phyloP scores from a whole-genome alignment of 2,113 vertebrate species.

The Stomatorhinus ivindoensis region DNA sequence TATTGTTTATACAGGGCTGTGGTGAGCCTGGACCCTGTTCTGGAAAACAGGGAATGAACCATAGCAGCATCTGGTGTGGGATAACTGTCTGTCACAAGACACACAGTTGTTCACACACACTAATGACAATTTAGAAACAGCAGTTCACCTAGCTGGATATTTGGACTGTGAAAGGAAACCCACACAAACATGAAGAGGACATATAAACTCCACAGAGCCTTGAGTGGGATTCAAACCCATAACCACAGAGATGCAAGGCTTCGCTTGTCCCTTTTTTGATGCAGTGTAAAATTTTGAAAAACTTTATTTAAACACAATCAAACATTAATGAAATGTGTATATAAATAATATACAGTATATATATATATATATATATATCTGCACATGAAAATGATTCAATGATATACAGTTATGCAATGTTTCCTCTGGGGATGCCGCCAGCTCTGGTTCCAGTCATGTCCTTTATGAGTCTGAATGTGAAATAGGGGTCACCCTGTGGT shows the following conservation, averaged over 20 bases:
- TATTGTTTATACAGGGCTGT: neutral
- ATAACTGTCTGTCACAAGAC: neutral
- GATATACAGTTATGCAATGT: neutral
- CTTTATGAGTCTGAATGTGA: neutral
- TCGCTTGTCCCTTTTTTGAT: neutral
- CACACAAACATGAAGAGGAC: neutral
- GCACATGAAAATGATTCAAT: neutral
- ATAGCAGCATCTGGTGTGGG: neutral
- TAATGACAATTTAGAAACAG: neutral
- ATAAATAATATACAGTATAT: too few species aligned
- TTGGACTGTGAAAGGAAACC: neutral
- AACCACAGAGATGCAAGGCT: neutral
- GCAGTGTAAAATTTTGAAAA: neutral
- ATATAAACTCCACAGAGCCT: neutral
- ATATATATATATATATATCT: too few species aligned
- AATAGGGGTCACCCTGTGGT: neutral
- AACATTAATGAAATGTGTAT: neutral
- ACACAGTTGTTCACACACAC: neutral
- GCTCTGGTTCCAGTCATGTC: neutral
- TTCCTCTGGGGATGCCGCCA: neutral
- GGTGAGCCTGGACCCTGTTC: neutral
- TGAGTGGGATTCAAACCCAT: neutral
- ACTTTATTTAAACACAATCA: neutral
- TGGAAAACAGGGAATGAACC: neutral
- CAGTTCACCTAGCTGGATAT: neutral